Base-by-base conservation (phyloP, 2,113 vertebrate species). In the Bujurquina vittata region DNA sequence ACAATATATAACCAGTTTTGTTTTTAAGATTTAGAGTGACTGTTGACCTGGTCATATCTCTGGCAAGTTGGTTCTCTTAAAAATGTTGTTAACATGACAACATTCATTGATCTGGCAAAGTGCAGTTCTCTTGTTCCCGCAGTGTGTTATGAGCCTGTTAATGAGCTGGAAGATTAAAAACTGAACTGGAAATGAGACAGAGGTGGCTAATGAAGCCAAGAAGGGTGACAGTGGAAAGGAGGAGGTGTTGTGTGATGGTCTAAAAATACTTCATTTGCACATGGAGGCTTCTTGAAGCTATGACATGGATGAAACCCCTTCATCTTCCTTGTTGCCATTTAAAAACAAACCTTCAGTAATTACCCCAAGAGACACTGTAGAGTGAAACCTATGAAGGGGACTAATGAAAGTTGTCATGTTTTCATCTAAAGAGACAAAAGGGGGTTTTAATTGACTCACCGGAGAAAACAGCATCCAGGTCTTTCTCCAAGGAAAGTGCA, bases 81-180 rank as follows among this genome's bases (percentile, higher is more conserved):
- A 79, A 56, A 78, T 35, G 77, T 57, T 83, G 80, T 87, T 65
- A 84, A 86, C 75, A 84, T 12, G 56, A 57, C 35, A 83, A 15
- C 58, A 54, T 52, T 37, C 58, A 89, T 88, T 74, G 84, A 88
- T 89, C 78, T 26, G 33, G 43, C 33, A 57, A 37, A 62, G 73
- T 75, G 56, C 85, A 78, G 82, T 57, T 46, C 55, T 57, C 67
- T 57, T 72, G 79, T 62, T 91, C 54, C 75, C 62, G 81, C 62
- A 81, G 82, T 74, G 80, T 83, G 80, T 76, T 84, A 69, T 72
- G 67, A 90, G 79, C n/a, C 80, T 43, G 57, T 81, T 92, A 93
- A 91, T 87, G 84, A 89, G 77, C 78, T 40, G 69, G 58, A 88
- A 89, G 89, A 93, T 88, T 90, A 86, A 94, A 79, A 80, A 80